Conservation (phyloP, 2,888 invertebrate genomes). For the Itoplectis maculator region DNA sequence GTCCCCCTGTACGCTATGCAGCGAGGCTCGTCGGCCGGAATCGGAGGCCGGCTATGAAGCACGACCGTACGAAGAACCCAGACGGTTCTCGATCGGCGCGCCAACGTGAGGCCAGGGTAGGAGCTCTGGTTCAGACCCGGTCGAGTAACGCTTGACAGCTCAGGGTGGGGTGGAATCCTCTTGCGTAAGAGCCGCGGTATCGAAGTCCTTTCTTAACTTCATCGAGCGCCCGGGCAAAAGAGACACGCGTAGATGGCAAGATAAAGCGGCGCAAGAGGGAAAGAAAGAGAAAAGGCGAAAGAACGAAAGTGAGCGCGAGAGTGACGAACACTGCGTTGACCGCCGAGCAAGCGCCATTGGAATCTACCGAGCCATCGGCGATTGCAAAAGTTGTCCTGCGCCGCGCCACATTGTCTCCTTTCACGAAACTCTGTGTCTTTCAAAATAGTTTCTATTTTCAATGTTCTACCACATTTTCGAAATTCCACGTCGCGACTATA, state of each 20-base stretch:
- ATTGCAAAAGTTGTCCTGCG: conserved; percentile 12
- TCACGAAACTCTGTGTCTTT: not conserved
- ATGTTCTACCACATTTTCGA: not conserved
- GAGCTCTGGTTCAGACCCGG: not conserved
- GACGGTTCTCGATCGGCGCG: conserved; percentile 6
- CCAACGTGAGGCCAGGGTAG: conserved; percentile 1
- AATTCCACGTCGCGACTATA: not conserved
- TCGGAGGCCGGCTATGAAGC: not conserved
- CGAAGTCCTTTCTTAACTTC: conserved; percentile 42
- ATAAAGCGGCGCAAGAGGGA: conserved; percentile 24
- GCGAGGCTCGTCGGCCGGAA: conserved; percentile 15
- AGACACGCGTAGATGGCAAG: conserved; percentile 13
- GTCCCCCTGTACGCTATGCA: conserved; percentile 4
- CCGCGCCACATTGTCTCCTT: not conserved
- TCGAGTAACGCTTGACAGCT: not conserved
- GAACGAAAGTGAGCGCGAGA: conserved; percentile 6
- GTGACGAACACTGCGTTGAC: conserved; percentile 10
- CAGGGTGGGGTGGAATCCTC: conserved; percentile 15
- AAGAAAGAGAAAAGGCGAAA: conserved; percentile 35
- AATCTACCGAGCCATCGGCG: conserved; percentile 11
- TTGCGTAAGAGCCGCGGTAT: conserved; percentile 9
- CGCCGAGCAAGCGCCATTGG: conserved; percentile 35
- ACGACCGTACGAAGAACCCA: conserved; percentile 3
- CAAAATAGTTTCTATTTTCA: conserved; percentile 13
- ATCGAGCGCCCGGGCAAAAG: conserved; percentile 32